Evolutionary conservation across 2,797 vertebrate species (phyloP), one percentile per base, ranked within the genome.

Genomic region (Eidolon dupreanum): DNA sequence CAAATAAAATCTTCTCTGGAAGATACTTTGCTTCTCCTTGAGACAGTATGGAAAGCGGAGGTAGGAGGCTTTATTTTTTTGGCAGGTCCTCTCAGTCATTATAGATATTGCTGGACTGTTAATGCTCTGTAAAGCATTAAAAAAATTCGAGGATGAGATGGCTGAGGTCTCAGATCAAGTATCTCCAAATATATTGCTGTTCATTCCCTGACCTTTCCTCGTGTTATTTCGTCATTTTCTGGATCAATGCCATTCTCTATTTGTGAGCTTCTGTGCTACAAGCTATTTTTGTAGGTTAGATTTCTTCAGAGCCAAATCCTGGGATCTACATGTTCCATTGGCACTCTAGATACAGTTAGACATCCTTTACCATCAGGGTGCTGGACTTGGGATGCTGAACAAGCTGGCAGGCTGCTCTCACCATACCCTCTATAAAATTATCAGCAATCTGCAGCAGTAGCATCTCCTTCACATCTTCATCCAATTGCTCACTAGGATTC

Each of bases 211-310:
- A 97, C 93, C 61, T 94, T 96, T 90, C 96, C 77, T 10, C 96
- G 88, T 96, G 98, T 97, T 99, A 99, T 98, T 99, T 99, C 99
- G 99, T 99, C 65, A 99, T 99, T 98, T 99, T 99, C 98, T 99
- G 99, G 97, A 99, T 99, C 99, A 99, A 96, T 93, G 99, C 99
- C 99, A 99, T 99, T 98, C 99, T 99, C 99, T 99, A 99, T 49
- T 49, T 16, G 49, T 49, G 49, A 49, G 49, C 49, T 49, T 49
- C 49, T 49, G 49, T 49, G 49, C 15, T 49, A 49, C 49, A 49
- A 49, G 49, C 15, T 49, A 49, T 49, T 49, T 49, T 49, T 49
- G 49, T 49, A 49, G 49, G 49, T 16, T 49, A 16, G 15, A 49
- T 49, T 49, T 49, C 15, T 49, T 49, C 49, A 49, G 15, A 49